Percentiles rank a stretch among this genome's conserved stretches.
Evolutionary conservation across 1,140 invertebrate genomes (phyloP).

Genomic region (Bombus ignitus): DNA sequence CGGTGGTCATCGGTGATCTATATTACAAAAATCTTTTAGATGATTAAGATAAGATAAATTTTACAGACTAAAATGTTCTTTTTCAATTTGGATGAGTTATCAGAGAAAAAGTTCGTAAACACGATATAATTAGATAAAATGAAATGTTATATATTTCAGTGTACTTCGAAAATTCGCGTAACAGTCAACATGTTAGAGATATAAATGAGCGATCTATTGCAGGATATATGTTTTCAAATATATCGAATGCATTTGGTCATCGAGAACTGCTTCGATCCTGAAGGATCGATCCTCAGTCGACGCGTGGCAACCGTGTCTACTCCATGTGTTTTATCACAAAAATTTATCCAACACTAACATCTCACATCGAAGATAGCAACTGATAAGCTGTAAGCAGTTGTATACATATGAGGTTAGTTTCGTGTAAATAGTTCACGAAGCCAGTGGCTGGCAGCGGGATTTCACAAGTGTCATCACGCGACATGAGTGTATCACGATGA

Average conservation of each 20-base stretch:
- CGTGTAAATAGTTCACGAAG: conserved; percentile 4
- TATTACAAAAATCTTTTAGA: too few relatives aligned
- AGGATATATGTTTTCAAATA: not conserved
- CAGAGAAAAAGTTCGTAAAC: too few relatives aligned
- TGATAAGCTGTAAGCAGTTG: conserved; percentile 8
- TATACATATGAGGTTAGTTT: conserved; percentile 43
- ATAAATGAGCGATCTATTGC: not conserved
- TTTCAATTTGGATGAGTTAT: too few relatives aligned
- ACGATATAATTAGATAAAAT: too few relatives aligned
- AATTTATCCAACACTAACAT: not conserved
- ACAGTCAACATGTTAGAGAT: not conserved
- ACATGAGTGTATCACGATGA: conserved; percentile 69
- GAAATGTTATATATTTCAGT: too few relatives aligned
- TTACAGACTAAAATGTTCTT: too few relatives aligned
- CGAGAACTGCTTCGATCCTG: conserved; percentile 14
- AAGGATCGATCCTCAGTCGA: conserved; percentile 44
- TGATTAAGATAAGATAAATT: too few relatives aligned
- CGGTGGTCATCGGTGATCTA: too few relatives aligned
- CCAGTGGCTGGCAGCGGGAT: conserved; percentile 6
- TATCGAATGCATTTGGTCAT: not conserved
- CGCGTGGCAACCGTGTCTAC: conserved; percentile 37
- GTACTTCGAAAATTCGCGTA: too few relatives aligned
- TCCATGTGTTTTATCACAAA: conserved; percentile 12
- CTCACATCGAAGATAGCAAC: conserved; percentile 8
- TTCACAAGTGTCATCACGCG: conserved; percentile 17